Conservation (phyloP, 2,797 vertebrate genomes). For the Rhinophrynus dorsalis region DNA sequence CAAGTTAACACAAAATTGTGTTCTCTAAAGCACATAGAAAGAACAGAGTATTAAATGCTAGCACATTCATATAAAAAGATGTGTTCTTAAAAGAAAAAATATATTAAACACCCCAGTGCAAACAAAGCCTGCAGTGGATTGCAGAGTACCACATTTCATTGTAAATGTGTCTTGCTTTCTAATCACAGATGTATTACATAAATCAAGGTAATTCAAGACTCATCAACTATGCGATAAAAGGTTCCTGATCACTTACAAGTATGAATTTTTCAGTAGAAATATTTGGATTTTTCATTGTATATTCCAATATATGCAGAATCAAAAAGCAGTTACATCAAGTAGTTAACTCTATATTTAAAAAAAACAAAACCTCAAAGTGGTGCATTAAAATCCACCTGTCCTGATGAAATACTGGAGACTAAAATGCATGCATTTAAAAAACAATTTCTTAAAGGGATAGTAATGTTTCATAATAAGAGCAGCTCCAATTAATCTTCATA, state of each 20-base stretch:
- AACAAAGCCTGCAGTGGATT: not conserved
- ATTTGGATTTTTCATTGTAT: not conserved
- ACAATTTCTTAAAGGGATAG: too few species aligned
- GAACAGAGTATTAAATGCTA: not conserved
- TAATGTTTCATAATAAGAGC: too few species aligned
- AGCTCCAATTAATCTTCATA: too few species aligned
- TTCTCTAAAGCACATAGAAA: too few species aligned
- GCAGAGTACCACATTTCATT: not conserved
- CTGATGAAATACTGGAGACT: constrained; percentile 14
- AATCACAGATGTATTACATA: not conserved
- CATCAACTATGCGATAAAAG: not conserved
- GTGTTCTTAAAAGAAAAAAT: not conserved
- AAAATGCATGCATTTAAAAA: not conserved
- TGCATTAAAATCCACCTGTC: constrained; percentile 19
- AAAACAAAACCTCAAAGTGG: not conserved
- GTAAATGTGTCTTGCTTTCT: not conserved
- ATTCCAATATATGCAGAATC: not conserved
- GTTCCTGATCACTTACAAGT: not conserved
- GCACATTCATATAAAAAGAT: not conserved
- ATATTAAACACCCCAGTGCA: constrained; percentile 24
- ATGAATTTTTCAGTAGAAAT: constrained; percentile 2
- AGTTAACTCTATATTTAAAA: too few species aligned
- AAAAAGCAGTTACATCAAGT: too few species aligned
- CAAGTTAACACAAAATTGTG: too few species aligned
- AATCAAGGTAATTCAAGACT: not conserved